Percentiles rank a stretch among this genome's conserved stretches.
These are phyloP conservation scores for Tryphoninae sp. DNA, from an alignment of 2,888 invertebrate genomes.

Conservation along the genomic window DNA sequence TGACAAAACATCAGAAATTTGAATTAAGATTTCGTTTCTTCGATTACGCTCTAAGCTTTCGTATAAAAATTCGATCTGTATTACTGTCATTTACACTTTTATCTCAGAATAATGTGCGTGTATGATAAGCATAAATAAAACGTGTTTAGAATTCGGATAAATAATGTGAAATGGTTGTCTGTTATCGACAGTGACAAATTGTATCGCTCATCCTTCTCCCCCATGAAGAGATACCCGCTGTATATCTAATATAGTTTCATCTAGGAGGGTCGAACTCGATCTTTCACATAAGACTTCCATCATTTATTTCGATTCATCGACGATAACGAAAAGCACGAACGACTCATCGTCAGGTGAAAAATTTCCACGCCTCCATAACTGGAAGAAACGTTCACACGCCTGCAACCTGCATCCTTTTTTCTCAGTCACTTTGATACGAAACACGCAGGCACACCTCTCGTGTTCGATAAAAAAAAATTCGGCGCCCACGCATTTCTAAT, in stretches of 20 bases:
- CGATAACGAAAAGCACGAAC: conserved; percentile 46
- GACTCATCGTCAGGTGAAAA: conserved; percentile 73
- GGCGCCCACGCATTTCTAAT: conserved; percentile 12
- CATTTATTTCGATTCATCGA: conserved; percentile 10
- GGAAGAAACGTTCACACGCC: neutral
- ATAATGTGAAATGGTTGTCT: conserved; percentile 74
- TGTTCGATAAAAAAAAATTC: neutral
- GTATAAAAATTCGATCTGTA: conserved; percentile 22
- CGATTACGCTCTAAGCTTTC: conserved; percentile 9
- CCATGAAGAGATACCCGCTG: conserved; percentile 52
- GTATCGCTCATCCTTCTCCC: conserved; percentile 59
- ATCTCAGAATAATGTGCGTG: conserved; percentile 10
- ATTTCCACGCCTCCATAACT: conserved; percentile 70
- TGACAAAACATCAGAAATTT: neutral
- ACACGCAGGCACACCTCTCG: neutral
- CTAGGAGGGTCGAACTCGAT: conserved; percentile 63
- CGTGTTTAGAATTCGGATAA: conserved; percentile 46
- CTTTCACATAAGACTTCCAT: conserved; percentile 37
- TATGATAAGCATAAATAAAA: conserved; percentile 25
- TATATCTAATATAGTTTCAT: conserved; percentile 30
- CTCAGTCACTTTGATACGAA: neutral
- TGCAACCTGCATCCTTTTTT: neutral
- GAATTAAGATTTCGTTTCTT: neutral
- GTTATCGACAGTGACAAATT: conserved; percentile 76
- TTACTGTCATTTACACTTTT: conserved; percentile 6